Base-by-base conservation (phyloP, 2,797 vertebrate genomes). In the Rhincodon typus region DNA sequence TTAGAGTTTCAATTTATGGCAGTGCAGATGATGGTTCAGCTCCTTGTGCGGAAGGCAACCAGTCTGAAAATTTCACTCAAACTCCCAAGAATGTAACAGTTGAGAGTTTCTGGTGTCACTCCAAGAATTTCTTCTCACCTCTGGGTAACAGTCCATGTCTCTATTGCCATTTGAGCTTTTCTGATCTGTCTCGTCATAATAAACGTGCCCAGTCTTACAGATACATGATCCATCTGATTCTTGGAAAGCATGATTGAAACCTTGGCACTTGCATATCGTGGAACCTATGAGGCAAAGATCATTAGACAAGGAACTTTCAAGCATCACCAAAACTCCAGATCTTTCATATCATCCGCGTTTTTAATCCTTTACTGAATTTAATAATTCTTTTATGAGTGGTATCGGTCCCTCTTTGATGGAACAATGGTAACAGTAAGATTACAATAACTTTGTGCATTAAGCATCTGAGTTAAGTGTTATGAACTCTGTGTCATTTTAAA, bases 191-290 rank as follows among this genome's bases (percentile, higher is more conserved):
- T 98, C 97, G 57, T 98, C 97, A 30, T 98, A 99, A 97, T 98
- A 98, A 90, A 99, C 95, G 0, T 98, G 98, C 86, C 98, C 98
- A 1, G 98, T 98, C 96, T 96, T 98, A 97, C 99, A 99, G 97
- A 99, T 97, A 96, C 99, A 99, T 7, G 98, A 99, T 2, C 98
- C 98, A 27, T 99, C 99, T 0, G 98, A 99, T 82, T 98, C 98
- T 97, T 99, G 99, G 96, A 99, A 99, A 0, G 98, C 97, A 8
- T 99, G 97, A 96, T 99, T 98, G 96, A 98, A 97, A 74, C 99
- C 99, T 0, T 88, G 97, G 96, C 99, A 99, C 1, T 96, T 97
- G 96, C 99, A 99, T 70, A 97, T 98, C 53, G 97, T 97, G 5
- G 98, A 98, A 94, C 99, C 99, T 99, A 96, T 8, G 15, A 67